These are phyloP conservation scores for Athene noctua DNA, from an alignment of 2,113 vertebrate genomes.

Conservation along the genomic window DNA sequence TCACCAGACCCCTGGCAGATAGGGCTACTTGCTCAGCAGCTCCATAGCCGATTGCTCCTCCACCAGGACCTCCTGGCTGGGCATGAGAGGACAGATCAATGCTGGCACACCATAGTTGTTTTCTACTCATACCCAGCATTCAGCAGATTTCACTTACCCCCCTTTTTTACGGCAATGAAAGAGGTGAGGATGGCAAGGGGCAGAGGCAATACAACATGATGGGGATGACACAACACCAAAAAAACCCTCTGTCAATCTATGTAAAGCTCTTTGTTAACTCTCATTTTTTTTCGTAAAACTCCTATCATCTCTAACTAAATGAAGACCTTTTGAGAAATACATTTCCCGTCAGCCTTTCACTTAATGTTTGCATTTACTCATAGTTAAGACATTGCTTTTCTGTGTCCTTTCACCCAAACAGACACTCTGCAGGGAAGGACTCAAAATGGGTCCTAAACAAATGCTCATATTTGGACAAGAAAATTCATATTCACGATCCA, in stretches of 20 bases:
- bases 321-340: neutral
- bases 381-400: neutral
- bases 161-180: neutral
- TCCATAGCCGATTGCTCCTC: neutral
- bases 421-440: neutral
- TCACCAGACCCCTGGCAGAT: neutral
- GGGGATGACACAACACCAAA: neutral
- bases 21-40: neutral
- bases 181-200: neutral
- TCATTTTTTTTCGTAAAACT: neutral
- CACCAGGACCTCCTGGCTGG: neutral
- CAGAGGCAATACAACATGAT: accelerated
- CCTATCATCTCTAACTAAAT: neutral
- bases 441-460: neutral
- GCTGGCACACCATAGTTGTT: neutral
- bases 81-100: neutral
- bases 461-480: neutral
- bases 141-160: neutral
- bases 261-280: neutral
- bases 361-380: neutral
- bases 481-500: neutral
- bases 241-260: neutral
- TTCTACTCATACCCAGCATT: neutral
- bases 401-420: neutral
- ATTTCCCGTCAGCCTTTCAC: neutral